Evolutionary conservation across 2,888 invertebrate genomes (phyloP).

Genomic region (Nemotelus pantherinus): DNA sequence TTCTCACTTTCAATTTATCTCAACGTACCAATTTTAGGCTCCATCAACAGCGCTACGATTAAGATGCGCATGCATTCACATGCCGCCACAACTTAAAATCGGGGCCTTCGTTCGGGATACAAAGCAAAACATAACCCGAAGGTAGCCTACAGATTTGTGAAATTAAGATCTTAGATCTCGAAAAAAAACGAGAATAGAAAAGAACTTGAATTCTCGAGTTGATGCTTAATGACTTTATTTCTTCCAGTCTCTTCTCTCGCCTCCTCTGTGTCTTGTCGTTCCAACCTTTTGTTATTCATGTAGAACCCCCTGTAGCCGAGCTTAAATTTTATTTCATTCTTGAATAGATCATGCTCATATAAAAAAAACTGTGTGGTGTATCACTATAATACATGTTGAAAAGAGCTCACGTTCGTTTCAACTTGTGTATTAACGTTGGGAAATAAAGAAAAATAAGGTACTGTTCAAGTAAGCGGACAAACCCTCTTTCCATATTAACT

Average conservation of each 20-base stretch:
- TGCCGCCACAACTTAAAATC: background rate
- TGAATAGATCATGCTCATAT: slow-evolving; percentile 8
- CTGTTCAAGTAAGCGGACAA: too few species aligned
- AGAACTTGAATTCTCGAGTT: slow-evolving; percentile 15
- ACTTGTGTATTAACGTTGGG: too few species aligned
- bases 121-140: background rate
- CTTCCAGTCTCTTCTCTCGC: slow-evolving; percentile 22
- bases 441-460: too few species aligned
- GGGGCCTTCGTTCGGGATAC: background rate
- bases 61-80: slow-evolving; percentile 29
- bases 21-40: background rate
- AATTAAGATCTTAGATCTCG: slow-evolving; percentile 32
- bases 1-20: slow-evolving; percentile 15
- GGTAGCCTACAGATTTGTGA: slow-evolving; percentile 25
- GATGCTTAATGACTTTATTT: slow-evolving; percentile 35
- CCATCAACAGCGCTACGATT: background rate
- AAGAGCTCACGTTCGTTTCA: too few species aligned
- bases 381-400: too few species aligned
- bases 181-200: background rate
- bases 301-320: background rate
- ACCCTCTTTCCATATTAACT: too few species aligned
- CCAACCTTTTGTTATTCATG: background rate
- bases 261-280: slow-evolving; percentile 5
- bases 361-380: too few species aligned
- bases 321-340: slow-evolving; percentile 16